Base-by-base conservation (phyloP, 2,113 vertebrate genomes). In the Euleptes europaea region DNA sequence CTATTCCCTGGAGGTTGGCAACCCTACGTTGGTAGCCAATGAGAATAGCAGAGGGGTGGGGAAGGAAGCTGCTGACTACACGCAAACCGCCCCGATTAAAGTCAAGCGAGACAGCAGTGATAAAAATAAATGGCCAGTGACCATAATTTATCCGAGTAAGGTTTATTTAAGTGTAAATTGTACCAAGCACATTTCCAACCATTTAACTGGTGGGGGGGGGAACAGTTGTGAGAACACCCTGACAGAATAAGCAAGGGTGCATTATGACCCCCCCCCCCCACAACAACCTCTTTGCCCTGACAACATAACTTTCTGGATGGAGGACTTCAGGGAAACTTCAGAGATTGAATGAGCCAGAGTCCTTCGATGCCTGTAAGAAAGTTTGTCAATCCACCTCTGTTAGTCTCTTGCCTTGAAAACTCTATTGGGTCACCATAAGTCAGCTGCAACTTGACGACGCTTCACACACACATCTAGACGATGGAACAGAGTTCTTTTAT, bases 101-200 rank as follows among this genome's bases (percentile, higher is more conserved):
- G 51, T 14, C 9, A 44, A 19, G 82, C 72, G 12, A 83, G 74
- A 57, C 74, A 78, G 81, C 0, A 0, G 63, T 85, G 84, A 80
- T 83, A 69, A 86, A 84, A 93, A 87, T 77, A 91, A 90, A 89
- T 80, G 84, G 11, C 12, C 71, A 80, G 1, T 84, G 42, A 70
- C 63, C 79, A 47, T 49, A 93, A 87, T 54, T 71, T n/a, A 67
- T 2, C 73, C 31, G 87, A 84, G 21, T 70, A 84, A 89, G 42
- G 74, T 83, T 79, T 91, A 88, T 88, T 86, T 77, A 81, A 89
- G 65, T 63, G 31, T 63, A 87, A 89, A 89, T 74, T 77, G 67
- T 67, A 19, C 15, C 60, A 76, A 82, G 76, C 0, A 0, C 0
- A 51, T 83, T 91, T 91, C 83, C 40, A 77, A 69, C 76, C 66